These are phyloP conservation scores for Mustelus asterias DNA, from an alignment of 2,113 vertebrate species.

Conservation along the genomic window DNA sequence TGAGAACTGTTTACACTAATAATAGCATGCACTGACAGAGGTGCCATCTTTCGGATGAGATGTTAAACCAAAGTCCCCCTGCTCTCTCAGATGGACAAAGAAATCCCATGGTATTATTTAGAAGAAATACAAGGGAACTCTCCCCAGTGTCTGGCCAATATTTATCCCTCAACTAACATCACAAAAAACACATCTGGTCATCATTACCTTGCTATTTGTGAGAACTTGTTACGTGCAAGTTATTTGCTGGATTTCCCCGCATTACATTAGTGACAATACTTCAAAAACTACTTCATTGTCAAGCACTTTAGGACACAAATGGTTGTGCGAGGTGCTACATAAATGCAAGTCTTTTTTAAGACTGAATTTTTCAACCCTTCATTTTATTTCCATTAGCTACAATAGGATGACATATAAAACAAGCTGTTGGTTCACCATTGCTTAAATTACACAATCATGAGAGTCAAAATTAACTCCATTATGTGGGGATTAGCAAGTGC, in stretches of 20 bases:
- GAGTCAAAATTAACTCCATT: not conserved
- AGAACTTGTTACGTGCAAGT: not conserved
- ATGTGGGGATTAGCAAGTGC: not conserved
- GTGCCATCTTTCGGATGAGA: too few relatives aligned
- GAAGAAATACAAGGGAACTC: too few relatives aligned
- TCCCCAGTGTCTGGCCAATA: not conserved
- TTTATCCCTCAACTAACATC: not conserved
- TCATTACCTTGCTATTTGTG: not conserved
- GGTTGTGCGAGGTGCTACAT: not conserved
- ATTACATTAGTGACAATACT: not conserved
- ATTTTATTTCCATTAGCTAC: not conserved
- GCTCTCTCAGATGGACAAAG: too few relatives aligned
- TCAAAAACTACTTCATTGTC: not conserved
- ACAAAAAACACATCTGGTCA: not conserved
- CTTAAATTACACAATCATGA: not conserved
- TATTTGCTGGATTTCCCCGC: not conserved
- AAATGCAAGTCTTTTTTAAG: not conserved
- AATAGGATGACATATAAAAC: not conserved
- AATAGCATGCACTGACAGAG: too few relatives aligned
- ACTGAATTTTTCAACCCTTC: not conserved
- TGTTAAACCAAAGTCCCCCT: too few relatives aligned
- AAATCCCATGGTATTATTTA: too few relatives aligned
- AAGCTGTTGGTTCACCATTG: not conserved
- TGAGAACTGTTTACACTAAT: not conserved
- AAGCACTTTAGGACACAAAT: not conserved